Percentiles rank a stretch among this genome's conserved stretches.
Conservation (phyloP, 2,888 invertebrate species). For the Sesia apiformis region DNA sequence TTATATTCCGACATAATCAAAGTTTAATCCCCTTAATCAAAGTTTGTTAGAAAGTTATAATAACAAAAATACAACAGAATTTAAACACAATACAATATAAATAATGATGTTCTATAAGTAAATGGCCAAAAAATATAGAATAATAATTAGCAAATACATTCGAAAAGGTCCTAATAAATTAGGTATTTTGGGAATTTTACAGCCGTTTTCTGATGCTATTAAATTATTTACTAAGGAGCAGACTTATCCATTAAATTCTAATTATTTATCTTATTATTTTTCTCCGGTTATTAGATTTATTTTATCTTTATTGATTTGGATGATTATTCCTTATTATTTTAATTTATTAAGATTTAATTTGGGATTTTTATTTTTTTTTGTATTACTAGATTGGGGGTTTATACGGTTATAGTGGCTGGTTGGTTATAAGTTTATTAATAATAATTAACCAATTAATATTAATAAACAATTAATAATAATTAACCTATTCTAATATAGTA, state of each 20-base stretch:
- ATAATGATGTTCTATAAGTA: too few relatives aligned
- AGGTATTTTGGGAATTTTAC: conserved; percentile 75
- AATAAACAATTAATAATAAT: too few relatives aligned
- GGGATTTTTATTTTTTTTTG: conserved; percentile 77
- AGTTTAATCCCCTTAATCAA: too few relatives aligned
- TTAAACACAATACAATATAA: too few relatives aligned
- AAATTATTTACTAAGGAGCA: conserved; percentile 82
- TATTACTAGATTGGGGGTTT: conserved; percentile 77
- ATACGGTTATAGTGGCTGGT: conserved; percentile 77
- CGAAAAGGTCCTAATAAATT: conserved; percentile 85
- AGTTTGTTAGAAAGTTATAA: too few relatives aligned
- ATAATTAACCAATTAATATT: too few relatives aligned
- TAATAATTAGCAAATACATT: conserved; percentile 27
- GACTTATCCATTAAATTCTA: conserved; percentile 71
- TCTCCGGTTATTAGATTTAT: conserved; percentile 75
- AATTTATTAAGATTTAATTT: conserved; percentile 73
- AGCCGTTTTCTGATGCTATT: conserved; percentile 83
- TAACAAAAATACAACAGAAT: too few relatives aligned
- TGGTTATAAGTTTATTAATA: conserved; percentile 49
- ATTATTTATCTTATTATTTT: conserved; percentile 76
- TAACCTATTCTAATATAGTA: too few relatives aligned
- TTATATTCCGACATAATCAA: too few relatives aligned
- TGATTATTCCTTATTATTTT: conserved; percentile 73
- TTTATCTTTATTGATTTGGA: conserved; percentile 74
- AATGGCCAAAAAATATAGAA: too few relatives aligned